phyloP scores from a whole-genome alignment of 2,113 vertebrate species.

The Candoia aspera region DNA sequence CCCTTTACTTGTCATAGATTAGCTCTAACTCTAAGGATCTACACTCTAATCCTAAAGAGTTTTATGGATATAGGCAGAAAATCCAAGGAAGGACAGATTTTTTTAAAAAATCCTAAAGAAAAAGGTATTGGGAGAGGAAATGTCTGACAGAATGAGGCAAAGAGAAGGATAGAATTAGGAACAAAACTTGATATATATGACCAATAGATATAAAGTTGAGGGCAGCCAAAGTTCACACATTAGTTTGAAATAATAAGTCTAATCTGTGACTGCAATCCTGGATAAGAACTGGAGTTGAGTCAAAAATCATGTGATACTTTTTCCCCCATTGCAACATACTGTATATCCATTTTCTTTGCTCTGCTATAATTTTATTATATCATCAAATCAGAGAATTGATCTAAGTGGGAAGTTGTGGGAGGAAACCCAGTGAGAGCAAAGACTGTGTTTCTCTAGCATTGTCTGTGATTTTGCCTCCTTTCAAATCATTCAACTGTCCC shows the following conservation, averaged over 20 bases:
- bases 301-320: background rate
- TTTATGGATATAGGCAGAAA: background rate
- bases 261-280: background rate
- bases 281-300: background rate
- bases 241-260: background rate
- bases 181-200: background rate
- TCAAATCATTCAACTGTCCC: background rate
- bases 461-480: background rate
- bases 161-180: background rate
- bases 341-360: background rate
- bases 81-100: background rate
- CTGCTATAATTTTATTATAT: background rate
- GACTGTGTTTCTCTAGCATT: background rate
- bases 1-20: background rate
- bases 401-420: background rate
- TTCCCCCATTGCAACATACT: background rate
- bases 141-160: background rate
- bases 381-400: background rate
- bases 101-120: background rate
- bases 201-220: background rate
- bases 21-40: accelerated
- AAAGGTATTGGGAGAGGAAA: background rate
- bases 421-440: background rate
- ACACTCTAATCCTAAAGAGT: background rate
- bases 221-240: background rate